Evolutionary conservation across 2,113 vertebrate genomes (phyloP).

Genomic region (Rhinichthys klamathensis): DNA sequence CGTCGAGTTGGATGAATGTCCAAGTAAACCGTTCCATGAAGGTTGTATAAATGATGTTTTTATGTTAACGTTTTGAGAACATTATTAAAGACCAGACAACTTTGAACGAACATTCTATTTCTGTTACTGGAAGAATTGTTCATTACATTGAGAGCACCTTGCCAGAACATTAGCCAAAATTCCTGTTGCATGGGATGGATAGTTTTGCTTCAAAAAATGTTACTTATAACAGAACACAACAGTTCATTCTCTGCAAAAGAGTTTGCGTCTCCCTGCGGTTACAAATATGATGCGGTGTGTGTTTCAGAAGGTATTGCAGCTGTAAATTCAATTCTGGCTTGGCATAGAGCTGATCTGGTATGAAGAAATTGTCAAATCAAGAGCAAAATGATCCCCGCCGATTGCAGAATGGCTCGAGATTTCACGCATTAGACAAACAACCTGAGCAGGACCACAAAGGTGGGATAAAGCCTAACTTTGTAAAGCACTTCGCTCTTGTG

Average conservation of each 20-base stretch:
- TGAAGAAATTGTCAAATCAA: conserved; percentile 58
- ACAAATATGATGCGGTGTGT: not conserved
- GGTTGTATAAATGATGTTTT: too few species aligned
- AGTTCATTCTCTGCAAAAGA: conserved; percentile 10
- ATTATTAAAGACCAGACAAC: too few species aligned
- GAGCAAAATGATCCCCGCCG: conserved; percentile 51
- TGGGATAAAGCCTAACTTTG: conserved; percentile 48
- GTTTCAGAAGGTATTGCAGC: not conserved
- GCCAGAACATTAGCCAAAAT: too few species aligned
- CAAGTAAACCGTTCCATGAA: too few species aligned
- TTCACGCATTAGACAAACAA: conserved; percentile 65
- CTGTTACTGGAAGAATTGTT: too few species aligned
- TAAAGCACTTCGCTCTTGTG: conserved; percentile 43
- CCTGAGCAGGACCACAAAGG: conserved; percentile 41
- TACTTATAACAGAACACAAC: not conserved
- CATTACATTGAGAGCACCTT: too few species aligned
- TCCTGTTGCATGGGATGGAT: not conserved
- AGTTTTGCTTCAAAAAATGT: not conserved
- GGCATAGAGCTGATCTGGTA: conserved; percentile 23
- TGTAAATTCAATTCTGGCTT: conserved; percentile 12
- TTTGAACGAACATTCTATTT: too few species aligned
- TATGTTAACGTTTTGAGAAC: too few species aligned
- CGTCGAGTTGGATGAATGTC: too few species aligned
- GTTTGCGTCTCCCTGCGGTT: not conserved
- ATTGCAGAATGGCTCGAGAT: conserved; percentile 54